Conservation (phyloP, 1,140 invertebrate genomes). For the Trichonephila clavata region DNA sequence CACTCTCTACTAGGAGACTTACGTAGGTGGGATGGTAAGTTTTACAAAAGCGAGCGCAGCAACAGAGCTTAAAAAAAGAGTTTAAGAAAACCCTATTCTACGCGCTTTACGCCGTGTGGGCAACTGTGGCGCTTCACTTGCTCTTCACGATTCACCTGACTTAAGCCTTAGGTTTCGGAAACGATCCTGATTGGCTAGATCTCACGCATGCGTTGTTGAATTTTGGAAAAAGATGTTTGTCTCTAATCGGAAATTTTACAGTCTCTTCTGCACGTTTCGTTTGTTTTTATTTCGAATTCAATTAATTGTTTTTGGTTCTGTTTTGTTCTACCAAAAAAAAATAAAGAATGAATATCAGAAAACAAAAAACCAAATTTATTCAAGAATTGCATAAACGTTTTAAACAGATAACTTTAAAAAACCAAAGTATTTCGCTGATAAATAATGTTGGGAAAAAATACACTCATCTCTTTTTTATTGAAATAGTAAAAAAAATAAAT, state of each 20-base stretch:
- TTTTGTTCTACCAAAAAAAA: background rate
- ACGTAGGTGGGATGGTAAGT: background rate
- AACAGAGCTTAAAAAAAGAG: slow-evolving; percentile 64
- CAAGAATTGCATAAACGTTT: background rate
- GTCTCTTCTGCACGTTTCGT: background rate
- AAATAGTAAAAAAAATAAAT: too few relatives aligned
- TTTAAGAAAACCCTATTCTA: slow-evolving; percentile 70
- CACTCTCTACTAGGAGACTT: background rate
- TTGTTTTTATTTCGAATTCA: background rate
- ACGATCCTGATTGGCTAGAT: slow-evolving; percentile 18
- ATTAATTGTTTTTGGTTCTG: background rate
- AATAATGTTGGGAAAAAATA: background rate
- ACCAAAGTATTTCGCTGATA: background rate
- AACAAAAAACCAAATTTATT: background rate
- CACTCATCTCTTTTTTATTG: background rate
- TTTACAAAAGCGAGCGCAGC: slow-evolving; percentile 56
- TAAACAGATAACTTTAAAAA: background rate
- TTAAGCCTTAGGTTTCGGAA: slow-evolving; percentile 59
- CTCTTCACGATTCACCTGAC: slow-evolving; percentile 53
- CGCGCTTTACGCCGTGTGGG: slow-evolving; percentile 58
- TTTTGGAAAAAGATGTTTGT: slow-evolving; percentile 11
- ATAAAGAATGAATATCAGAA: background rate
- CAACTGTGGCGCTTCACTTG: slow-evolving; percentile 17
- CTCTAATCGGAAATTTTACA: background rate
- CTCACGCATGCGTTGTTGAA: slow-evolving; percentile 4